Conservation (phyloP, 1,140 invertebrate species). For the Grapholita molesta region DNA sequence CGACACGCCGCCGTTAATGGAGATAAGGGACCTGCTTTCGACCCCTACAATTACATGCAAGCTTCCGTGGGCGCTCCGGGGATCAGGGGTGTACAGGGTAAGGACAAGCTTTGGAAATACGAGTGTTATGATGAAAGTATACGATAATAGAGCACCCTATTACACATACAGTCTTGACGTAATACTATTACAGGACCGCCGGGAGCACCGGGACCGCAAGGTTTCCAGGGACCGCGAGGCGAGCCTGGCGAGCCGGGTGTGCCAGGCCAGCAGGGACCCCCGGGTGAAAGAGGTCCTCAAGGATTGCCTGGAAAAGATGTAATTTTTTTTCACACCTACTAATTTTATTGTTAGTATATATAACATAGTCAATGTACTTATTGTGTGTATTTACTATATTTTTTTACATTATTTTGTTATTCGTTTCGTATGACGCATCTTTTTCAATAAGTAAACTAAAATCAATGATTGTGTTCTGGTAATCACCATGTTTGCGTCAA, state of each 20-base stretch:
- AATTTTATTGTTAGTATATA: background rate
- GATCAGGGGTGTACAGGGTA: slow-evolving; percentile 84
- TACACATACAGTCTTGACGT: no score
- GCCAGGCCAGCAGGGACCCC: slow-evolving; percentile 80
- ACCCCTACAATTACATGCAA: slow-evolving; percentile 87
- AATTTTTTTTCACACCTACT: slow-evolving; percentile 34
- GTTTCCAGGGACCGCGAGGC: slow-evolving; percentile 87
- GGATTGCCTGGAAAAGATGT: slow-evolving; percentile 89
- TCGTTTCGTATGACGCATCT: no score
- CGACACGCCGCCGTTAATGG: slow-evolving; percentile 79
- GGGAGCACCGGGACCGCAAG: slow-evolving; percentile 85
- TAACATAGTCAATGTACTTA: no score
- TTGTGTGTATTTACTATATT: no score
- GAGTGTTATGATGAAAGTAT: background rate
- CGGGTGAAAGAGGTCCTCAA: slow-evolving; percentile 83
- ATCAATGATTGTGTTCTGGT: no score
- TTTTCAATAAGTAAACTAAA: no score
- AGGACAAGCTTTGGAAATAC: background rate
- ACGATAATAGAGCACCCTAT: no score
- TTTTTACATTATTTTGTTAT: no score
- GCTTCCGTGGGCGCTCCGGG: slow-evolving; percentile 87
- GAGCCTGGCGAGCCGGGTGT: slow-evolving; percentile 87
- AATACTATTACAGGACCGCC: slow-evolving; percentile 67
- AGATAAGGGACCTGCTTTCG: slow-evolving; percentile 86
- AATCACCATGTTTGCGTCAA: no score